A percentile compares a stretch with the other conserved stretches of the same genome.
These are phyloP conservation scores for Metellina segmentata DNA, from an alignment of 2,888 invertebrate species.

Conservation along the genomic window DNA sequence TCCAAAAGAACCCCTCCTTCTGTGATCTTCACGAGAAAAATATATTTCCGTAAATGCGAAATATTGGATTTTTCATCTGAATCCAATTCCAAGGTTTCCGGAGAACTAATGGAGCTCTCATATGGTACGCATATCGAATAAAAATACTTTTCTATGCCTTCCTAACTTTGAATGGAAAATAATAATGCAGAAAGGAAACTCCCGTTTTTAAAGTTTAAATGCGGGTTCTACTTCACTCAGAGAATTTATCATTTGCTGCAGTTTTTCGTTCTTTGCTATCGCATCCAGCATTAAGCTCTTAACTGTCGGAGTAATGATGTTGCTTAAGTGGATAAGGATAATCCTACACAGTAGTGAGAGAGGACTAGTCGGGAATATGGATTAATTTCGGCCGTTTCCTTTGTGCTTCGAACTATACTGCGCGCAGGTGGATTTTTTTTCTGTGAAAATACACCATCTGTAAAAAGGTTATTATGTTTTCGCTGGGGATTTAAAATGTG, in stretches of 20 bases:
- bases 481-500: neutral
- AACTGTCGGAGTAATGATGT: neutral
- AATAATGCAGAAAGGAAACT: constrained; percentile 36
- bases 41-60: constrained; percentile 44
- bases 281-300: constrained; percentile 1
- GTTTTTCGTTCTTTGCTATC: neutral
- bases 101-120: constrained; percentile 42
- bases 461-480: neutral
- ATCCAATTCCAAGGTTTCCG: constrained; percentile 46
- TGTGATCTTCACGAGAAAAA: constrained; percentile 21
- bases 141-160: neutral
- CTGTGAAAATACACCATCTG: neutral
- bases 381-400: constrained; percentile 22
- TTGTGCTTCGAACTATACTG: neutral
- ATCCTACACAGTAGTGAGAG: neutral
- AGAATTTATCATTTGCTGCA: neutral
- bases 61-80: constrained; percentile 61
- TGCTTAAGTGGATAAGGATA: constrained; percentile 30
- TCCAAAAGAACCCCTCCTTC: constrained; percentile 27
- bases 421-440: neutral
- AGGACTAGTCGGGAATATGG: constrained; percentile 4
- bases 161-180: constrained; percentile 46
- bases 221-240: constrained; percentile 3
- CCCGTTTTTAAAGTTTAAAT: constrained; percentile 10
- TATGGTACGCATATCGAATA: neutral